These are phyloP conservation scores for Petrolisthes cinctipes DNA, from an alignment of 2,888 invertebrate genomes.

Conservation along the genomic window DNA sequence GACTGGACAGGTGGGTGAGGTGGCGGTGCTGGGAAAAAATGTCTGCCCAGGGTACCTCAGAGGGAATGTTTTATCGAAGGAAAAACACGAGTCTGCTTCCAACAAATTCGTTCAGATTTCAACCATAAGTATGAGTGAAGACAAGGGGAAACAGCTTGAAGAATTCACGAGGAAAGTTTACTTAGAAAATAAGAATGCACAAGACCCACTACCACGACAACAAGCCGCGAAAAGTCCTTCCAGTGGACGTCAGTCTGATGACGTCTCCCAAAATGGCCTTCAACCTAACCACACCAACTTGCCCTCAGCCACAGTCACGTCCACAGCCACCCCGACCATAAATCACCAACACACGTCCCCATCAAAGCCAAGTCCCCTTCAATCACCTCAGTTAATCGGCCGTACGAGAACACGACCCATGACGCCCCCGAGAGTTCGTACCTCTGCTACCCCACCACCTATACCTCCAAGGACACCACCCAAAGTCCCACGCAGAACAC, in stretches of 20 bases:
- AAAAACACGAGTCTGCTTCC: neutral
- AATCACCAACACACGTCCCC: too few species aligned
- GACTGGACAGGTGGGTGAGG: constrained; percentile 42
- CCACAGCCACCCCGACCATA: neutral
- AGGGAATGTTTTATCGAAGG: constrained; percentile 6
- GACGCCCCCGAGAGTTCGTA: constrained; percentile 2
- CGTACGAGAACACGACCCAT: neutral
- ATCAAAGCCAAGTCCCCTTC: neutral
- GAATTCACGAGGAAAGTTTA: neutral
- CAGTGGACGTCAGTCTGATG: neutral
- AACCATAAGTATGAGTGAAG: constrained; percentile 24
- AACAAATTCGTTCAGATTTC: constrained; percentile 31
- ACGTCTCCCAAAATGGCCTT: neutral
- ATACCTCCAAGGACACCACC: constrained; percentile 29
- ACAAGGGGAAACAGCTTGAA: neutral
- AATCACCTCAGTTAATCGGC: neutral
- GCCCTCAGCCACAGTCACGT: too few species aligned
- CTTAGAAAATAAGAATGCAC: neutral
- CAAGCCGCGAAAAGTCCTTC: neutral
- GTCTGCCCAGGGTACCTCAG: constrained; percentile 43
- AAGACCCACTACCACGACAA: neutral
- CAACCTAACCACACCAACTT: neutral
- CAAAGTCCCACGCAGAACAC: constrained; percentile 8
- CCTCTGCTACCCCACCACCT: constrained; percentile 17
- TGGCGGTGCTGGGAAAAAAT: constrained; percentile 44